A percentile compares a stretch with the other conserved stretches of the same genome.
Evolutionary conservation across 2,797 vertebrate genomes (phyloP).

Genomic region (Hyperoplus immaculatus): DNA sequence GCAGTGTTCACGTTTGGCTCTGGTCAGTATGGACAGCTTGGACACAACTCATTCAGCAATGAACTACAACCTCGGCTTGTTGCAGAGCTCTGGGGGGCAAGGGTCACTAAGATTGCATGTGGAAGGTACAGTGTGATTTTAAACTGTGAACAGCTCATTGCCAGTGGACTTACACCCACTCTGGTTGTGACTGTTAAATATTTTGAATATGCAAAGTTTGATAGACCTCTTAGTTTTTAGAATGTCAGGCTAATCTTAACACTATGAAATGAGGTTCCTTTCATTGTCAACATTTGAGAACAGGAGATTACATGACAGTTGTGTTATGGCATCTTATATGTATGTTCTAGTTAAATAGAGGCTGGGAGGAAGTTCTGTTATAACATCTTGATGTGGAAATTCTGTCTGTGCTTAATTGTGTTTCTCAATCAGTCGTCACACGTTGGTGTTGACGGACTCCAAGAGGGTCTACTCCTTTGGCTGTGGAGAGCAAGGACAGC

Average conservation of each 20-base stretch:
- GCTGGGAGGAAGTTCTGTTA: not conserved
- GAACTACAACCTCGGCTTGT: slow-evolving; percentile 78
- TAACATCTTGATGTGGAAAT: not conserved
- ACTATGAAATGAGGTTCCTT: not conserved
- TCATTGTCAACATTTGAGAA: too few relatives aligned
- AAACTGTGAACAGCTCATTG: too few relatives aligned
- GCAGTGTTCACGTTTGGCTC: slow-evolving; percentile 89
- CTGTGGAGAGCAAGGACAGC: slow-evolving; percentile 79
- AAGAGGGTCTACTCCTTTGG: slow-evolving; percentile 88
- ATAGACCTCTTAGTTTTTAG: not conserved
- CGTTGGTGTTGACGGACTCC: slow-evolving; percentile 82
- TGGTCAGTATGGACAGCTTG: slow-evolving; percentile 89
- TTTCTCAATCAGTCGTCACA: slow-evolving; percentile 81
- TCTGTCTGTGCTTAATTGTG: not conserved
- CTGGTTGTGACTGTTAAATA: not conserved
- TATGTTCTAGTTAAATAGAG: not conserved
- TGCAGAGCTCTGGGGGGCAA: slow-evolving; percentile 64
- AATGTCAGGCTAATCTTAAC: not conserved
- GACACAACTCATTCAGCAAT: slow-evolving; percentile 87
- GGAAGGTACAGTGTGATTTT: slow-evolving; percentile 83
- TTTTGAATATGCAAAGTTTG: not conserved
- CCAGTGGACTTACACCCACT: not conserved
- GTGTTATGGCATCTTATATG: not conserved
- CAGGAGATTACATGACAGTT: not conserved
- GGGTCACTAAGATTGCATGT: slow-evolving; percentile 85